A percentile compares a stretch with the other conserved stretches of the same genome.
phyloP scores from a whole-genome alignment of 2,888 invertebrate species.

The Orthosia gracilis region DNA sequence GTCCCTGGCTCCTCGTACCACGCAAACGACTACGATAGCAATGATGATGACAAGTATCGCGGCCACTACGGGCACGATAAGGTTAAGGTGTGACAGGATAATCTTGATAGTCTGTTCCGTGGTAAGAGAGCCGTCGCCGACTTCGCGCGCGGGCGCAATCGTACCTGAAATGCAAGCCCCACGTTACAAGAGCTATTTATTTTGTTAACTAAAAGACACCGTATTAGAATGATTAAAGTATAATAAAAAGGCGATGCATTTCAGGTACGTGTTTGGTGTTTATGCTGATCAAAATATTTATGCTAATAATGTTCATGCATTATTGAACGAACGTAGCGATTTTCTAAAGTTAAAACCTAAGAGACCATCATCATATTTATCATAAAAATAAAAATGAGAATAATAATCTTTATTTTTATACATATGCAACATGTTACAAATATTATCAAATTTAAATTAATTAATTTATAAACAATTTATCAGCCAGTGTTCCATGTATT shows the following conservation, averaged over 20 bases:
- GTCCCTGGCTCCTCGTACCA: slow-evolving; percentile 96
- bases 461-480: no score
- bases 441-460: no score
- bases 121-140: slow-evolving; percentile 93
- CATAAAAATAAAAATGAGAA: background rate
- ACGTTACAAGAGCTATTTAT: slow-evolving; percentile 47
- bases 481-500: no score
- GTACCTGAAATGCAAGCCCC: slow-evolving; percentile 96
- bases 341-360: background rate
- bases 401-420: no score
- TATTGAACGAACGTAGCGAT: slow-evolving; percentile 19
- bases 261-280: slow-evolving; percentile 81
- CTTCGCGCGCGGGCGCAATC: slow-evolving; percentile 96
- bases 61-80: slow-evolving; percentile 98
- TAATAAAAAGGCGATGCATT: slow-evolving; percentile 85
- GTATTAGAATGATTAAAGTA: slow-evolving; percentile 32
- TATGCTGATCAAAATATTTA: slow-evolving; percentile 4
- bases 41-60: slow-evolving; percentile 98
- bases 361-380: slow-evolving; percentile 9
- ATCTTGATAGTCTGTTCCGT: slow-evolving; percentile 96
- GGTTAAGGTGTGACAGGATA: slow-evolving; percentile 97
- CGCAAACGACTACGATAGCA: slow-evolving; percentile 98
- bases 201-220: slow-evolving; percentile 52
- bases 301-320: slow-evolving; percentile 12
- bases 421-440: no score